Evolutionary conservation across 2,113 vertebrate species (phyloP).

Genomic region (Mohoua ochrocephala): DNA sequence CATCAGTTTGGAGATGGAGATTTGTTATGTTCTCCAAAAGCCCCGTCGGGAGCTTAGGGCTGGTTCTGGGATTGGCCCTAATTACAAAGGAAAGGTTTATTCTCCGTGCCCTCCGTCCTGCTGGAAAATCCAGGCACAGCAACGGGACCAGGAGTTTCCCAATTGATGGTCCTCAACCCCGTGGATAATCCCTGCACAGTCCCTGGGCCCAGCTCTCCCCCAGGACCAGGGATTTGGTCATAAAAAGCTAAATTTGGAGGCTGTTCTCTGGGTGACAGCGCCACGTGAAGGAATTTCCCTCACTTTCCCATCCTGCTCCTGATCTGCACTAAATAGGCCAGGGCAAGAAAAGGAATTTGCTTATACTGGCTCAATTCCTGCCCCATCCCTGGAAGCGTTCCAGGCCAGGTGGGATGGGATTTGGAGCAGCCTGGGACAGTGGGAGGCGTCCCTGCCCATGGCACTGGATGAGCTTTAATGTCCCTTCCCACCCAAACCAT

Average conservation of each 20-base stretch:
- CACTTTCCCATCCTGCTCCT: background rate
- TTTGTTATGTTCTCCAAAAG: background rate
- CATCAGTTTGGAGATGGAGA: background rate
- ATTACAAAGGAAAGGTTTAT: background rate
- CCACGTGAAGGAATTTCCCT: background rate
- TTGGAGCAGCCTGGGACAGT: background rate
- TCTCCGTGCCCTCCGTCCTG: rapidly evolving
- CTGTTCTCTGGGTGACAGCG: rapidly evolving
- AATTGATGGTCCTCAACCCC: rapidly evolving
- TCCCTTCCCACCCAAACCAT: background rate
- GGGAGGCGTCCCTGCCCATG: background rate
- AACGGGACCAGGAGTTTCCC: background rate
- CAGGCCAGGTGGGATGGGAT: background rate
- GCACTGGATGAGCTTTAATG: background rate
- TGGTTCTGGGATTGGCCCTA: background rate
- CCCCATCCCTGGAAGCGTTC: background rate
- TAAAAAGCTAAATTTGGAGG: background rate
- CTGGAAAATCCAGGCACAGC: background rate
- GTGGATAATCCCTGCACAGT: background rate
- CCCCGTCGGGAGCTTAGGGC: background rate
- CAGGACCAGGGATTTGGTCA: background rate
- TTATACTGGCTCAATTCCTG: background rate
- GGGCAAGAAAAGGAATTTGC: background rate
- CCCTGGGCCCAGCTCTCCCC: background rate
- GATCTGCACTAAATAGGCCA: background rate